phyloP scores from a whole-genome alignment of 2,888 invertebrate genomes.

The Arrhopalites spinosus region DNA sequence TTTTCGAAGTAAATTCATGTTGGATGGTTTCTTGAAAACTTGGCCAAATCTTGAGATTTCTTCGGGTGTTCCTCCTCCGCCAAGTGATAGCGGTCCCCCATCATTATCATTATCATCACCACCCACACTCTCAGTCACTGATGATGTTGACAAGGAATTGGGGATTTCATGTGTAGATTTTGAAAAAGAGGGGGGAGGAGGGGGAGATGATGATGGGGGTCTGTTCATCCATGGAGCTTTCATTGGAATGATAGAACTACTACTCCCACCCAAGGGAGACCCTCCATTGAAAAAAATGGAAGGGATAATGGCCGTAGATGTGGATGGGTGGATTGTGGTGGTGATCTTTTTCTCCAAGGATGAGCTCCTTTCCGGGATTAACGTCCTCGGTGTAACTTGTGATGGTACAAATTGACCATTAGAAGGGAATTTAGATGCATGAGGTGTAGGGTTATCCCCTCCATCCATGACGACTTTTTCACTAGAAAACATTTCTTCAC shows the following conservation, averaged over 20 bases:
- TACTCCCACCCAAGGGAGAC: not conserved
- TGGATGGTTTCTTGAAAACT: constrained; percentile 33
- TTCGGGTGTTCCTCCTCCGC: constrained; percentile 8
- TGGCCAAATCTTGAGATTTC: constrained; percentile 24
- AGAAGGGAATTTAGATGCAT: constrained; percentile 41
- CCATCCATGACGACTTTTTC: not conserved
- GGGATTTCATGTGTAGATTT: no score
- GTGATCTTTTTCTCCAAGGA: not conserved
- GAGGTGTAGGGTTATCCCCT: constrained; percentile 34
- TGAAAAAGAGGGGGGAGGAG: not conserved
- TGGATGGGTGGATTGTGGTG: not conserved
- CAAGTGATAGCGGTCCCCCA: no score
- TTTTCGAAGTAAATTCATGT: constrained; percentile 52
- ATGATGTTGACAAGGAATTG: not conserved
- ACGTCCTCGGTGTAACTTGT: not conserved
- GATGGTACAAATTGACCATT: constrained; percentile 45
- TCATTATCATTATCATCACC: no score
- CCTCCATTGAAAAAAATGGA: not conserved
- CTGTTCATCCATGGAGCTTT: constrained; percentile 22
- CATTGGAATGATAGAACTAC: not conserved
- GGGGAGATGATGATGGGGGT: not conserved
- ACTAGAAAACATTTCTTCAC: no score
- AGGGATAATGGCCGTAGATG: constrained; percentile 12
- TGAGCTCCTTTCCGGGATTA: constrained; percentile 20
- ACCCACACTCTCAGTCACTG: no score